Evolutionary conservation across 2,888 invertebrate species (phyloP).

Genomic region (Zaprionus bogoriensis): DNA sequence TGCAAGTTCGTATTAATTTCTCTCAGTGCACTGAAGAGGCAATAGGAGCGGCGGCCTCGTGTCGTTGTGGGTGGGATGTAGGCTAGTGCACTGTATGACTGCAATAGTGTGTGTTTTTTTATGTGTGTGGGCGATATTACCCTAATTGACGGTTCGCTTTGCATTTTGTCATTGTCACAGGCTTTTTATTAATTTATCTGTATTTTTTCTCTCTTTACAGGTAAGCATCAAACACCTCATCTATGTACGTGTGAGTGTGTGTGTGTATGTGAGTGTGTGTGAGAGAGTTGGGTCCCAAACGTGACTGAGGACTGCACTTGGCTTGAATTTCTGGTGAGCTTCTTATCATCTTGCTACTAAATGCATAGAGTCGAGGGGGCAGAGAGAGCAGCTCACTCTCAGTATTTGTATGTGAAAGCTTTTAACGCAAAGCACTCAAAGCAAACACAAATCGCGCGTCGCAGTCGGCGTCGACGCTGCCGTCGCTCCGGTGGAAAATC

Average conservation of each 20-base stretch:
- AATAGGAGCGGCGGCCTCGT: conserved; percentile 19
- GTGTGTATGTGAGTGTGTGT: conserved; percentile 26
- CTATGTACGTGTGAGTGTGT: conserved; percentile 12
- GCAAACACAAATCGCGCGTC: conserved; percentile 2
- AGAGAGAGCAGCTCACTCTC: conserved; percentile 17
- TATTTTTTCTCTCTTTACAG: conserved; percentile 48
- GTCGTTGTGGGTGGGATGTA: conserved; percentile 52
- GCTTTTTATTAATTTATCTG: conserved; percentile 23
- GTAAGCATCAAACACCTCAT: conserved; percentile 53
- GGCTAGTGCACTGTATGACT: background rate
- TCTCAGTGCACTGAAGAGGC: background rate
- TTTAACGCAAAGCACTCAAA: conserved; percentile 1
- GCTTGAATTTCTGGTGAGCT: conserved; percentile 33
- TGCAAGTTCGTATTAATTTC: background rate
- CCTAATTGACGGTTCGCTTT: conserved; percentile 16
- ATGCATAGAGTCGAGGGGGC: background rate
- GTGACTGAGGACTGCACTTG: conserved; percentile 52
- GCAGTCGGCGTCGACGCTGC: background rate
- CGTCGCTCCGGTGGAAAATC: conserved; percentile 41
- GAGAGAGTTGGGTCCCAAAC: conserved; percentile 34
- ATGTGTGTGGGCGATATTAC: conserved; percentile 17
- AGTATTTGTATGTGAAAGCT: conserved; percentile 29
- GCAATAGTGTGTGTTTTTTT: background rate
- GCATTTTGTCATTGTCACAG: conserved; percentile 11
- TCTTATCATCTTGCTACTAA: conserved; percentile 27